These are phyloP conservation scores for Harpagus bidentatus DNA, from an alignment of 2,113 vertebrate species.

Conservation along the genomic window DNA sequence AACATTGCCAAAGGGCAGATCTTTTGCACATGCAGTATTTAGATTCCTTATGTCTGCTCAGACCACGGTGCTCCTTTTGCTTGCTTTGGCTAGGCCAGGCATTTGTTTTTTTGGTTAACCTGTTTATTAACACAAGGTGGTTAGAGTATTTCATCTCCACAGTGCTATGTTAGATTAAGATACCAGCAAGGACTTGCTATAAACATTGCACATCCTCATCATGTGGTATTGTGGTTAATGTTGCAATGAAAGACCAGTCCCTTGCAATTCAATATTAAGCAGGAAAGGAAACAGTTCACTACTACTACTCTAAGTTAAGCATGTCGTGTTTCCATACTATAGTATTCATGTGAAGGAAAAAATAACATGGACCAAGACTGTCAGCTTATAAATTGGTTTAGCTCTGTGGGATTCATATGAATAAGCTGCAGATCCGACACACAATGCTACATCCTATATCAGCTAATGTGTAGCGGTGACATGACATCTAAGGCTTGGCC, in stretches of 20 bases:
- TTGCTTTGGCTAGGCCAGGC: background rate
- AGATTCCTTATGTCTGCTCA: background rate
- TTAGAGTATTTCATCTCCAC: background rate
- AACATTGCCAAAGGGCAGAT: background rate
- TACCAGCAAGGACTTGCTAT: background rate
- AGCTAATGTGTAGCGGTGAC: background rate
- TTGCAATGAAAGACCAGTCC: background rate
- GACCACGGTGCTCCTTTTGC: background rate
- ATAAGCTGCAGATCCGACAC: background rate
- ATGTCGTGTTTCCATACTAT: background rate
- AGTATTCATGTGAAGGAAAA: background rate
- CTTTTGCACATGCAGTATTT: background rate
- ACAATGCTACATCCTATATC: fast-evolving
- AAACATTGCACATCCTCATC: background rate
- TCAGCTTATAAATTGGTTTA: background rate
- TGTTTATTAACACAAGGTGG: background rate
- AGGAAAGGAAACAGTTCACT: background rate
- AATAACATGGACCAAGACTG: background rate
- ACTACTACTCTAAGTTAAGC: background rate
- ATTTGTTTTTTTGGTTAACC: background rate
- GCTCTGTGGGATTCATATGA: background rate
- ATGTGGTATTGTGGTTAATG: background rate
- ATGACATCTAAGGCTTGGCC: background rate
- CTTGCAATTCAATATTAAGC: background rate
- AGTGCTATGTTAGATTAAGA: background rate